phyloP scores from a whole-genome alignment of 2,888 invertebrate species.

The Nesidiocoris tenuis region DNA sequence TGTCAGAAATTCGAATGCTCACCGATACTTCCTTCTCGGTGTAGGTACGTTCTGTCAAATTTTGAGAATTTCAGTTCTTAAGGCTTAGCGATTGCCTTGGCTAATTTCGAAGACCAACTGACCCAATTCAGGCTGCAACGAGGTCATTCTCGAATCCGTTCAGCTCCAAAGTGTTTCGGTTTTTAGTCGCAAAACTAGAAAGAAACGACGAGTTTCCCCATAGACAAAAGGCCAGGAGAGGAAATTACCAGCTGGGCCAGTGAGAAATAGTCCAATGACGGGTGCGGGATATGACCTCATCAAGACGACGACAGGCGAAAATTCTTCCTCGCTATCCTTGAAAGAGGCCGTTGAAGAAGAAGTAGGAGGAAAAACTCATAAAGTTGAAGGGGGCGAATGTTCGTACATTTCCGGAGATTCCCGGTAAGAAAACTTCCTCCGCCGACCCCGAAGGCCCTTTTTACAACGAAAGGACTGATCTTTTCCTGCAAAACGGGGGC shows the following conservation, averaged over 20 bases:
- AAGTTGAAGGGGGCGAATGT: conserved; percentile 26
- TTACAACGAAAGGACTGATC: neutral
- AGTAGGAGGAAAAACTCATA: conserved; percentile 32
- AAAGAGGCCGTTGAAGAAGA: neutral
- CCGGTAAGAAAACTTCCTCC: neutral
- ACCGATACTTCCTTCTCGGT: no score
- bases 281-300: conserved; percentile 28
- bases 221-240: neutral
- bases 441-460: neutral
- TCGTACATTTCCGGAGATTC: conserved; percentile 22
- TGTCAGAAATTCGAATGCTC: no score
- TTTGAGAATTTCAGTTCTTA: no score
- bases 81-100: no score
- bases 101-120: no score
- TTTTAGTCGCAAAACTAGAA: neutral
- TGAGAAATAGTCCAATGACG: neutral
- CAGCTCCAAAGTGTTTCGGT: neutral
- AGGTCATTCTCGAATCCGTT: no score
- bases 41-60: no score
- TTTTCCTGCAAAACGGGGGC: neutral
- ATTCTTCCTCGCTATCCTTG: conserved; percentile 12
- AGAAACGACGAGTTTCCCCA: neutral
- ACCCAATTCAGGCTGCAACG: no score
- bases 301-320: conserved; percentile 23
- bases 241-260: neutral